Evolutionary conservation across 1,140 invertebrate genomes (phyloP).

Genomic region (Holcopasites calliopsidis): DNA sequence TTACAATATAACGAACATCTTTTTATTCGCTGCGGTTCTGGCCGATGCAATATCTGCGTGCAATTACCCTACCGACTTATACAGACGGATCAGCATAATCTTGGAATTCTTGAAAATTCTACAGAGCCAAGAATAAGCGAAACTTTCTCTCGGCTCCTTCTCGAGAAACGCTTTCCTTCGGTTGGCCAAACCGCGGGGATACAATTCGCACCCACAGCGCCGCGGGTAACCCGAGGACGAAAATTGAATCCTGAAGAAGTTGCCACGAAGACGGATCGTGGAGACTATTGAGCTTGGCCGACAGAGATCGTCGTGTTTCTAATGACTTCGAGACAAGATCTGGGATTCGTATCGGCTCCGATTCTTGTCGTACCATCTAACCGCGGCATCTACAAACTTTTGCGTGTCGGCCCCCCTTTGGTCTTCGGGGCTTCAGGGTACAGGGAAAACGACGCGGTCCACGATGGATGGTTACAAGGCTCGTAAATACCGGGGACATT

Average conservation of each 20-base stretch:
- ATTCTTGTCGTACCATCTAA: conserved; percentile 46
- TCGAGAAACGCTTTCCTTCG: not conserved
- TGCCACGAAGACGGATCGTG: not conserved
- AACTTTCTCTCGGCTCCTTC: too few relatives aligned
- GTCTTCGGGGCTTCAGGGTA: not conserved
- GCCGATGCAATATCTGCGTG: too few relatives aligned
- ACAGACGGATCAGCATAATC: too few relatives aligned
- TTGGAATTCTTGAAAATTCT: too few relatives aligned
- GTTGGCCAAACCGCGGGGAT: not conserved
- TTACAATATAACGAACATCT: too few relatives aligned
- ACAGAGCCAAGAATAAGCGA: too few relatives aligned
- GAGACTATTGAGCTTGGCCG: conserved; percentile 16
- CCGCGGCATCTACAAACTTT: conserved; percentile 58
- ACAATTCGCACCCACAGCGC: not conserved
- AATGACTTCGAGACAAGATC: conserved; percentile 72
- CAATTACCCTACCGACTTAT: too few relatives aligned
- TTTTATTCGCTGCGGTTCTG: too few relatives aligned
- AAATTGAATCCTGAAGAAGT: conserved; percentile 22
- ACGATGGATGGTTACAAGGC: conserved; percentile 24
- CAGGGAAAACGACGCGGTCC: conserved; percentile 1
- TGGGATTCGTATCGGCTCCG: conserved; percentile 25
- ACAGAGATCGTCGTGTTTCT: conserved; percentile 67
- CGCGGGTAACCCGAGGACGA: not conserved
- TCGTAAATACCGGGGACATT: conserved; percentile 30
- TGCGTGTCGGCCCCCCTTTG: conserved; percentile 46